Percentiles rank a stretch among this genome's conserved stretches.
phyloP scores from a whole-genome alignment of 2,113 vertebrate genomes.

The Psophia crepitans region DNA sequence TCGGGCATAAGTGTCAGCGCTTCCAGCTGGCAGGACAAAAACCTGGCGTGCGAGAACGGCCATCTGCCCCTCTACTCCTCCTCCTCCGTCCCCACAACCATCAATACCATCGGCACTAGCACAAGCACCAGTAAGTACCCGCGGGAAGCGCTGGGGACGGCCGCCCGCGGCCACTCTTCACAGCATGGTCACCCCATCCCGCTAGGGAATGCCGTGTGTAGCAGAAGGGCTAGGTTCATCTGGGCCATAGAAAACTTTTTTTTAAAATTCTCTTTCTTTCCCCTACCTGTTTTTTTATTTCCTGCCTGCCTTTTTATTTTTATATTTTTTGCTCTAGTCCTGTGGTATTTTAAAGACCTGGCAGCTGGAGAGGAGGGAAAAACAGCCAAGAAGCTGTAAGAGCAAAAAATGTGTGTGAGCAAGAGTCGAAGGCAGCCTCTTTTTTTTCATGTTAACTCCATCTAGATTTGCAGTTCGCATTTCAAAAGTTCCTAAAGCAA shows the following conservation, averaged over 20 bases:
- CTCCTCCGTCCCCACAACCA: conserved; percentile 92
- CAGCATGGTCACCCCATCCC: not conserved
- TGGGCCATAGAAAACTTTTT: conserved; percentile 65
- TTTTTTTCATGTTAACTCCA: not conserved
- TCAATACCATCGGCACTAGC: conserved; percentile 93
- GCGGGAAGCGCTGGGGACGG: not conserved
- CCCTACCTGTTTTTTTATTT: not conserved
- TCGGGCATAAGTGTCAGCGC: conserved; percentile 84
- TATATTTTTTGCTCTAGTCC: not conserved
- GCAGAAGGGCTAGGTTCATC: conserved; percentile 77
- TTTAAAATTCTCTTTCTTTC: not conserved
- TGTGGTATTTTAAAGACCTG: not conserved
- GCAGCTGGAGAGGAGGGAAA: not conserved
- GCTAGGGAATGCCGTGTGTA: conserved; percentile 59
- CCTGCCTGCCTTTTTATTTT: not conserved
- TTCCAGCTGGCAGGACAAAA: conserved; percentile 87
- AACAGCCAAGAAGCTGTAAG: not conserved
- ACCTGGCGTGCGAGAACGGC: conserved; percentile 90
- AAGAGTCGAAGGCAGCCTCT: not conserved
- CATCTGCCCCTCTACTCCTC: conserved; percentile 93
- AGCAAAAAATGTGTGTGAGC: not conserved
- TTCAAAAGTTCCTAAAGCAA: not conserved
- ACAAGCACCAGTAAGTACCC: conserved; percentile 88
- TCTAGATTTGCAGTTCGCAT: not conserved
- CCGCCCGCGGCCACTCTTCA: not conserved